phyloP scores from a whole-genome alignment of 2,113 vertebrate genomes.

The Halcyon senegalensis region DNA sequence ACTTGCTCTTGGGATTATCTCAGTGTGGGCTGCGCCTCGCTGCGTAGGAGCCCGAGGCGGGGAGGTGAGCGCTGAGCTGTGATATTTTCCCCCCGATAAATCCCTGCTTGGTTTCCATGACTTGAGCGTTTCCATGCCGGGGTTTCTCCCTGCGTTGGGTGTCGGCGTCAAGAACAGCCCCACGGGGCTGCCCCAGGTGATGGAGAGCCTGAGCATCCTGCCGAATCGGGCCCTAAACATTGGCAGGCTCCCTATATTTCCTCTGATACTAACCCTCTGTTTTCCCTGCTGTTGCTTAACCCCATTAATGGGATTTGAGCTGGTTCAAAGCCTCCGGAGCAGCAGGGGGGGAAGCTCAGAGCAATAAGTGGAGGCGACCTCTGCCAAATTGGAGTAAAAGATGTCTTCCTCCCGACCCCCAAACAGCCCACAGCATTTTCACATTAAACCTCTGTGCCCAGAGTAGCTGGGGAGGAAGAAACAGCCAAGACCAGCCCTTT shows the following conservation, averaged over 20 bases:
- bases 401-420: not conserved
- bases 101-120: fast-evolving
- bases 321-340: constrained; percentile 35
- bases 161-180: not conserved
- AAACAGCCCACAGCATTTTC: constrained; percentile 15
- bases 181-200: not conserved
- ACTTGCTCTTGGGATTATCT: fast-evolving
- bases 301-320: not conserved
- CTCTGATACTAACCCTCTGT: not conserved
- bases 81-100: too few species aligned
- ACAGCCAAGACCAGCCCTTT: not conserved
- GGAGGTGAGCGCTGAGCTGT: not conserved
- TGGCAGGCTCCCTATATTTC: not conserved
- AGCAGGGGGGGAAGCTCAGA: constrained; percentile 30
- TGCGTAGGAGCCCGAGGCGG: fast-evolving
- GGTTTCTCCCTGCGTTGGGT: not conserved
- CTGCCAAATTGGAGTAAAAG: constrained; percentile 36
- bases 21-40: fast-evolving
- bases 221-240: not conserved
- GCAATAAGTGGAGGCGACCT: constrained; percentile 1
- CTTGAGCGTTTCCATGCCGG: fast-evolving
- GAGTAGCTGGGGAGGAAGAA: not conserved
- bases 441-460: not conserved
- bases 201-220: not conserved
- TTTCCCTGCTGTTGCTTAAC: not conserved